Evolutionary conservation across 1,140 invertebrate genomes (phyloP), one percentile per base, ranked within the genome.

Genomic region (Grapholita molesta): DNA sequence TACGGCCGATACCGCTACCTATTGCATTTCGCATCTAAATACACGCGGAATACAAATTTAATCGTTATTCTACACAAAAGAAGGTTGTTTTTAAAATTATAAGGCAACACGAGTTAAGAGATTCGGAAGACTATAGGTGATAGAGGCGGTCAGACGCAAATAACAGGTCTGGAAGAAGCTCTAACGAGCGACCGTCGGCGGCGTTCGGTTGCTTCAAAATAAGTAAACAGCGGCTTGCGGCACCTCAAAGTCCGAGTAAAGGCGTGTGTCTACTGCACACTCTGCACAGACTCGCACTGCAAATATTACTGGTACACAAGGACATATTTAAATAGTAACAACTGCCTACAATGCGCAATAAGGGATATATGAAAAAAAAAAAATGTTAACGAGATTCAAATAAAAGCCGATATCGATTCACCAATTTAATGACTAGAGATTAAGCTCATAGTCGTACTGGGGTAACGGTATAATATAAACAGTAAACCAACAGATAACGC

Each of bases 121-220:
- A 8, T 48, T 48, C 21, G 8, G n/a, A 48, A 6, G 71, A 74
- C 69, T 72, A 35, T 21, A 23, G 35, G 5, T 15, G 18, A 38
- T 55, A 64, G 70, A 71, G 71, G 73, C 67, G 70, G 75, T 64
- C 70, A 67, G 74, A 76, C 76, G 72, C 74, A 82, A 85, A 82
- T 83, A 85, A 82, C 83, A 83, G 80, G 83, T 78, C 74, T 32
- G 70, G 28, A 48, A 57, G 71, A 71, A 70, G 64, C 38, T 74
- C 73, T 79, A 78, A 71, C 74, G 72, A 74, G 32, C 64, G 69
- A 70, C 75, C 71, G 35, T 38, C 35, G 70, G 55, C 52, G 48
- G 68, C 70, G 69, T 21, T 61, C 55, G 55, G 53, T 61, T 61
- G 55, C 55, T 32, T 61, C 55, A 28, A 61, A 30, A 61, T 61